Percentiles rank a stretch among this genome's conserved stretches.
Conservation (phyloP, 2,113 vertebrate species). For the Phoxinus phoxinus region DNA sequence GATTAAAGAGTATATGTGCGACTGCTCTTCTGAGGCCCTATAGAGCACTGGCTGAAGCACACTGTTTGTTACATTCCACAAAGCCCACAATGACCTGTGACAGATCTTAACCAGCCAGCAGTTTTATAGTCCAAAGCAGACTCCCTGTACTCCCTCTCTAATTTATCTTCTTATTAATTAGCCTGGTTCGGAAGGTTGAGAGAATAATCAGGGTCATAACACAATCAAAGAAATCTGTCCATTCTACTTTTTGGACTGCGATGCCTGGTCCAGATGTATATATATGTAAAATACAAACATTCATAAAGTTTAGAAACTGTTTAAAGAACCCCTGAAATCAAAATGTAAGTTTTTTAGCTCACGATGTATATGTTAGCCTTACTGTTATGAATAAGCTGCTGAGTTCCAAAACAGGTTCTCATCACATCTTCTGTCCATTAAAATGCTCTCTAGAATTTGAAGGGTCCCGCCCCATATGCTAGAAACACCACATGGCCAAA, state of each 20-base stretch:
- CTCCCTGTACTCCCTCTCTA: slow-evolving; percentile 11
- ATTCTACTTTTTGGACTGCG: background rate
- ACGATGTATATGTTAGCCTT: too few species aligned
- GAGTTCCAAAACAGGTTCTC: too few species aligned
- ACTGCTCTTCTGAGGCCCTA: slow-evolving; percentile 39
- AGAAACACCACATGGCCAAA: too few species aligned
- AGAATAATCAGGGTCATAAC: slow-evolving; percentile 57
- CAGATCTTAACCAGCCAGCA: slow-evolving; percentile 4
- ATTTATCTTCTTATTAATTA: slow-evolving; percentile 35
- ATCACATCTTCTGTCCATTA: too few species aligned
- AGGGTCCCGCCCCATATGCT: too few species aligned
- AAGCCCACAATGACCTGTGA: slow-evolving; percentile 46
- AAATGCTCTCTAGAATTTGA: too few species aligned
- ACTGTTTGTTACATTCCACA: slow-evolving; percentile 60
- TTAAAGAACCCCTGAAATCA: too few species aligned
- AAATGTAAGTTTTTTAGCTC: too few species aligned
- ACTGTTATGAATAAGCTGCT: too few species aligned
- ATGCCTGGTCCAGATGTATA: background rate
- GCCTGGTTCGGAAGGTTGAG: slow-evolving; percentile 10
- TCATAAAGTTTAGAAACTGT: background rate
- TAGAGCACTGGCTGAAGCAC: slow-evolving; percentile 56
- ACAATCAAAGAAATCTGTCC: slow-evolving; percentile 57
- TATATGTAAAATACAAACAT: background rate
- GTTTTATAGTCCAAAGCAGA: slow-evolving; percentile 6
- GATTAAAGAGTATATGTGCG: slow-evolving; percentile 64